phyloP scores from a whole-genome alignment of 1,140 invertebrate species.

The Drosophila pallidifrons region DNA sequence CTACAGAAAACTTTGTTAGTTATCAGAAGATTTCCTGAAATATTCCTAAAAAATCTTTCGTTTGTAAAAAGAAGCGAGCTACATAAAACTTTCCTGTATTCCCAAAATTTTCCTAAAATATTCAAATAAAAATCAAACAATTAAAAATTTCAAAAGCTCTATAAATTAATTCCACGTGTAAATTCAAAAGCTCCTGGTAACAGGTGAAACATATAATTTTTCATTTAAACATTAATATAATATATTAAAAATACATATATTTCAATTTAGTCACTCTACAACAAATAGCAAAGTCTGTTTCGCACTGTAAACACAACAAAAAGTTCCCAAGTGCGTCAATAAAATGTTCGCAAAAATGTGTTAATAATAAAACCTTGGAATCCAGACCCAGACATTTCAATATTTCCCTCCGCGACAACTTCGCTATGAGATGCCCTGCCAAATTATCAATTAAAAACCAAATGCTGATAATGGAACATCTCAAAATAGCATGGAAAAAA shows the following conservation, averaged over 20 bases:
- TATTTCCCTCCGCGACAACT: conserved; percentile 16
- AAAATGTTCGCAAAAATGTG: conserved; percentile 40
- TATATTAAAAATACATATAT: conserved; percentile 51
- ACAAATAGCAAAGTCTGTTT: conserved; percentile 35
- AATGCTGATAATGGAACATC: conserved; percentile 1
- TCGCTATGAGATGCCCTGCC: not conserved
- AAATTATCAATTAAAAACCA: not conserved
- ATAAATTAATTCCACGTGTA: too few relatives aligned
- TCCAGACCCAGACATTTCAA: conserved; percentile 39
- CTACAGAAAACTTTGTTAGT: too few relatives aligned
- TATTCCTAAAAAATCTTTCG: too few relatives aligned
- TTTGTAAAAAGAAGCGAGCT: too few relatives aligned
- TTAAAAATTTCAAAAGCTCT: too few relatives aligned
- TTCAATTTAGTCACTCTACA: conserved; percentile 56
- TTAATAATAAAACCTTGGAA: conserved; percentile 71
- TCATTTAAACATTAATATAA: conserved; percentile 32
- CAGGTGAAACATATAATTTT: conserved; percentile 8
- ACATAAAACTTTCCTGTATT: too few relatives aligned
- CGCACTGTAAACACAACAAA: conserved; percentile 18
- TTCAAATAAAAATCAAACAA: too few relatives aligned
- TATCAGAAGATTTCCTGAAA: too few relatives aligned
- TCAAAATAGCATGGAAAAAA: not conserved
- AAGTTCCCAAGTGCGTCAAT: conserved; percentile 62
- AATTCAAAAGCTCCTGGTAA: conserved; percentile 39
- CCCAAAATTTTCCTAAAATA: too few relatives aligned